Base-by-base conservation (phyloP, 1,140 invertebrate genomes). In the Gryllus bimaculatus region DNA sequence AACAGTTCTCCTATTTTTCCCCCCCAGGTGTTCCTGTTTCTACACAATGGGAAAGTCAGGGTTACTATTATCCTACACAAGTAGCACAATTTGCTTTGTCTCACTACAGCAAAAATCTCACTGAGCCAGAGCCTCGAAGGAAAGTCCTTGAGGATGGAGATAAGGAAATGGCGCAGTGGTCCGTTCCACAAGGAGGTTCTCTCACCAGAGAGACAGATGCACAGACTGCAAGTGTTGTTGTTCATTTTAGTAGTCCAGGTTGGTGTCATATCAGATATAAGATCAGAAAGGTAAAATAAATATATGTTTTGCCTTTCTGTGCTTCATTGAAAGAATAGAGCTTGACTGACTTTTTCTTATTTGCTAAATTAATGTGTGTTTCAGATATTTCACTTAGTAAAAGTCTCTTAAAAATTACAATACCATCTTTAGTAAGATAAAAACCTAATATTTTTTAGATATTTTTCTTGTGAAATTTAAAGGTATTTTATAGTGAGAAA, bases 41-140 rank as follows among this genome's bases (percentile, higher is more conserved):
- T 4, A 97, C 93, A 0, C 97, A 99, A 84, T 99, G 97, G 97
- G 94, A 96, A 80, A 93, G 92, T 39, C 90, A 91, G 75, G 97
- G 96, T 0, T 98, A 99, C 86, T 97, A 93, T 85, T 99, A 99
- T 88, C 97, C 98, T 0, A 99, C 98, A 5, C 98, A 99, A 89
- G 98, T 99, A 81, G 96, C 97, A 8, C 98, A 99, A 85, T 99
- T 96, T 86, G 98, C 96, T 0, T 86, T 99, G 54, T 95, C 96
- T 47, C 98, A 99, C 87, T 99, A 97, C 86, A 98, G 96, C 85
- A 98, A 98, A 87, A 95, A 96, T 86, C 84, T 96, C 20, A 95
- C 93, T 0, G 94, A 95, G 82, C 90, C 92, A 0, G 90, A 92
- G 82, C 93, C 93, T 8, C 88, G 90, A 54, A 86, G 90, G 80